Evolutionary conservation across 2,888 invertebrate genomes (phyloP), one percentile per base, ranked within the genome.

Genomic region (Athrips mouffetella): DNA sequence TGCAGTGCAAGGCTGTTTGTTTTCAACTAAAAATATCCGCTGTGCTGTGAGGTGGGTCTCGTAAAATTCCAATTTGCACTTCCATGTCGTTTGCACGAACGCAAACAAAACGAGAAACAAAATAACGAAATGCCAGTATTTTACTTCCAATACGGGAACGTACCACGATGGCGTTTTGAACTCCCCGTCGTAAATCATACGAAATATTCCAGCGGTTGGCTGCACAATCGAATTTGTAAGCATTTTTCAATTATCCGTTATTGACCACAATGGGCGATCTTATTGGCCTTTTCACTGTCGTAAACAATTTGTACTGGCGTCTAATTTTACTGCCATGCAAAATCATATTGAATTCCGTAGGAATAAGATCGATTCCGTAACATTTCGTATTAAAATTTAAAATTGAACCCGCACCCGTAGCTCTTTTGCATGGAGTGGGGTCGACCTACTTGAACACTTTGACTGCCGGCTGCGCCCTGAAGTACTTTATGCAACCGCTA

Each of bases 191-290:
- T 85, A 86, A 85, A 84, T 84, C 84, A 85, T 70, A 67, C 60
- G 63, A 72, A 76, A 73, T 70, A 65, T 69, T 70, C 76, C 21
- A 8, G 71, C 77, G 78, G 76, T 65, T 75, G 71, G 62, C 72
- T 73, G 70, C 72, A 80, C 80, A 83, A 80, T 85, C 80, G 73
- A 80, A 84, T 82, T 83, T 83, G 82, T 80, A 76, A 82, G 76
- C 73, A 71, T 83, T 85, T 84, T 86, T 84, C 84, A 85, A 86
- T 87, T 85, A 85, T 80, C 70, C 80, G 76, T 80, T 74, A 84
- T 83, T 85, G 83, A 84, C 83, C 83, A 83, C 83, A 85, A 83
- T 81, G 76, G 74, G 52, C 69, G 69, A 70, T 73, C 72, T 76
- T 76, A 79, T 82, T 81, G 77, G 75, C 70, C 79, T 80, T 83